phyloP scores from a whole-genome alignment of 2,888 invertebrate species.

The Hydraecia micacea region DNA sequence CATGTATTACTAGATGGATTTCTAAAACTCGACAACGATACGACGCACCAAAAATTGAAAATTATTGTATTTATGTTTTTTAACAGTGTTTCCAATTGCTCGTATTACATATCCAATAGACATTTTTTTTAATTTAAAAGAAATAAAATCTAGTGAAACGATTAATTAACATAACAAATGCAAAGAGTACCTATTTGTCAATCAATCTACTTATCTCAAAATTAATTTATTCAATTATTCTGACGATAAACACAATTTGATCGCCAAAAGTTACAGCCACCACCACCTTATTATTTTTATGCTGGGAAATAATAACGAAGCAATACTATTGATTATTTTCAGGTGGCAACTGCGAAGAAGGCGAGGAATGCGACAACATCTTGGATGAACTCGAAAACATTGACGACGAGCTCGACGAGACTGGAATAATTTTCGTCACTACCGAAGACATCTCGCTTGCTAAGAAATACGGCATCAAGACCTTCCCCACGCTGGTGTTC shows the following conservation, averaged over 20 bases:
- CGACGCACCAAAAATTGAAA: not conserved
- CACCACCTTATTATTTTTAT: not conserved
- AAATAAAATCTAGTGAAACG: no score
- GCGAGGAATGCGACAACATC: conserved; percentile 96
- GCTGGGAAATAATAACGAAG: conserved; percentile 7
- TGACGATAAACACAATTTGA: not conserved
- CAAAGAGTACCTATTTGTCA: no score
- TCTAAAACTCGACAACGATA: not conserved
- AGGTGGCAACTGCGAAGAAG: conserved; percentile 96
- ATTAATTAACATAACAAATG: no score
- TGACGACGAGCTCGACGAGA: conserved; percentile 97
- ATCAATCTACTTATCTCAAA: not conserved
- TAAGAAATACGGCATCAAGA: conserved; percentile 95
- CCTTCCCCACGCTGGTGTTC: conserved; percentile 96
- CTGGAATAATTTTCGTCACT: conserved; percentile 97
- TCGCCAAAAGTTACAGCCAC: not conserved
- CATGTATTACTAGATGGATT: not conserved
- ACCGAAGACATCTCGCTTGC: conserved; percentile 96
- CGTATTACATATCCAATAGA: not conserved
- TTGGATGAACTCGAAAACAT: conserved; percentile 97
- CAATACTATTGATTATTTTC: conserved; percentile 49
- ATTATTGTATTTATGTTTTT: not conserved
- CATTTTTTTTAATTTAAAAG: no score
- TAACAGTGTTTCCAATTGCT: not conserved
- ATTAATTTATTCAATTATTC: not conserved